Percentiles rank a stretch among this genome's conserved stretches.
These are phyloP conservation scores for Eurois occulta DNA, from an alignment of 2,888 invertebrate genomes.

Conservation along the genomic window DNA sequence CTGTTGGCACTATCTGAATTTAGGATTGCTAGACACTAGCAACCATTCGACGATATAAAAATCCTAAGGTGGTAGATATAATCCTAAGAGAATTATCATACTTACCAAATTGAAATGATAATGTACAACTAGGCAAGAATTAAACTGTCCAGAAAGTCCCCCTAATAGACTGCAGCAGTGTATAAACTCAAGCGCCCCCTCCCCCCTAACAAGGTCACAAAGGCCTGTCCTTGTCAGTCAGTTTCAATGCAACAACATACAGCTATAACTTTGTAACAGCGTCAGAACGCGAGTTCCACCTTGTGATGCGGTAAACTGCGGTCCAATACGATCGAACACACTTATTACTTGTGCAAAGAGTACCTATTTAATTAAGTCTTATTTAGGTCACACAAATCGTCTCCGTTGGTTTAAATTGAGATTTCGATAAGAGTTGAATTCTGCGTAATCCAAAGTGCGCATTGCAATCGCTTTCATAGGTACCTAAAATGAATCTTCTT, in stretches of 20 bases:
- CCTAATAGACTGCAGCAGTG: not conserved
- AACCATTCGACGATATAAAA: not conserved
- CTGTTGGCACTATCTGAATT: not conserved
- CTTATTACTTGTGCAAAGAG: conserved; percentile 14
- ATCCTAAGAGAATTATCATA: not conserved
- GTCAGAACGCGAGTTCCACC: conserved; percentile 5
- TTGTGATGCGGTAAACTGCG: conserved; percentile 40
- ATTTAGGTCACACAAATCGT: conserved; percentile 11
- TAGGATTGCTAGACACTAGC: not conserved
- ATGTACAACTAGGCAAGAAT: not conserved
- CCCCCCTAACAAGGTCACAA: conserved; percentile 6
- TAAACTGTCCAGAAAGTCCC: not conserved
- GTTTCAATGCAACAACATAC: not conserved
- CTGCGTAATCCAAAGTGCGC: not conserved
- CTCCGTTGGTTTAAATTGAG: not conserved
- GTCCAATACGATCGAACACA: conserved; percentile 33
- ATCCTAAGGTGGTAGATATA: not conserved
- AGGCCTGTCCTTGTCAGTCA: conserved; percentile 3
- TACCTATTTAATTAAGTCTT: conserved; percentile 30
- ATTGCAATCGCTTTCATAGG: not conserved
- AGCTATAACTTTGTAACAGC: not conserved
- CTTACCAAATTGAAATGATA: not conserved
- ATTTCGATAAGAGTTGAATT: not conserved
- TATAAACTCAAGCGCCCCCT: not conserved
- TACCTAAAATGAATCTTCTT: not conserved